phyloP scores from a whole-genome alignment of 2,888 invertebrate genomes.

The Sarcophaga rosellei region DNA sequence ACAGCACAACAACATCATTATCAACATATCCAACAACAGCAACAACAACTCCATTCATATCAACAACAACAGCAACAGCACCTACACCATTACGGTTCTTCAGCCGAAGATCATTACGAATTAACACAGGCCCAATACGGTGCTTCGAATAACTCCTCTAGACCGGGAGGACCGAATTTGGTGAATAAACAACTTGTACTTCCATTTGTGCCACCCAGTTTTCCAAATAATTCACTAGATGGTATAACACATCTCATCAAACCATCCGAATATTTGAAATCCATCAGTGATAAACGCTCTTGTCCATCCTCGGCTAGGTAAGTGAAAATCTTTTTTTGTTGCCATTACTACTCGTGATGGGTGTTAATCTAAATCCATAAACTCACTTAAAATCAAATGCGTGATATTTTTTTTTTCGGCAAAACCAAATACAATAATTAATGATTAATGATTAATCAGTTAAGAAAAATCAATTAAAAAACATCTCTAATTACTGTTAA shows the following conservation, averaged over 20 bases:
- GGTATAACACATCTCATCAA: conserved; percentile 93
- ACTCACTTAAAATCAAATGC: conserved; percentile 17
- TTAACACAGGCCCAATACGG: conserved; percentile 77
- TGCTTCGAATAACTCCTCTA: conserved; percentile 69
- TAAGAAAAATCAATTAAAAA: conserved; percentile 48
- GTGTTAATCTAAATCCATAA: conserved; percentile 63
- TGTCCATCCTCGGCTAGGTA: conserved; percentile 82
- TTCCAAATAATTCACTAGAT: conserved; percentile 86
- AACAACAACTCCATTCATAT: conserved; percentile 63
- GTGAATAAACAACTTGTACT: conserved; percentile 92
- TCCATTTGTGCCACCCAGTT: conserved; percentile 95
- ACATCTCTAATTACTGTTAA: conserved; percentile 61
- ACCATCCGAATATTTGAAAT: conserved; percentile 94
- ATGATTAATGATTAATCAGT: neutral
- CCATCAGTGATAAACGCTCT: conserved; percentile 86
- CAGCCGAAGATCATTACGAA: conserved; percentile 79
- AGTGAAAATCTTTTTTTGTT: conserved; percentile 71
- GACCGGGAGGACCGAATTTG: conserved; percentile 84
- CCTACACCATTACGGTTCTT: conserved; percentile 74
- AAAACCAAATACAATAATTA: neutral
- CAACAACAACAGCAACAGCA: conserved; percentile 71
- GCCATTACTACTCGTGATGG: conserved; percentile 61
- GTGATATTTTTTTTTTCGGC: conserved; percentile 22
- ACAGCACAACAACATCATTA: conserved; percentile 47
- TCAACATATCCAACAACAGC: conserved; percentile 55